These are phyloP conservation scores for Scyliorhinus canicula DNA, from an alignment of 2,797 vertebrate genomes.

Conservation along the genomic window DNA sequence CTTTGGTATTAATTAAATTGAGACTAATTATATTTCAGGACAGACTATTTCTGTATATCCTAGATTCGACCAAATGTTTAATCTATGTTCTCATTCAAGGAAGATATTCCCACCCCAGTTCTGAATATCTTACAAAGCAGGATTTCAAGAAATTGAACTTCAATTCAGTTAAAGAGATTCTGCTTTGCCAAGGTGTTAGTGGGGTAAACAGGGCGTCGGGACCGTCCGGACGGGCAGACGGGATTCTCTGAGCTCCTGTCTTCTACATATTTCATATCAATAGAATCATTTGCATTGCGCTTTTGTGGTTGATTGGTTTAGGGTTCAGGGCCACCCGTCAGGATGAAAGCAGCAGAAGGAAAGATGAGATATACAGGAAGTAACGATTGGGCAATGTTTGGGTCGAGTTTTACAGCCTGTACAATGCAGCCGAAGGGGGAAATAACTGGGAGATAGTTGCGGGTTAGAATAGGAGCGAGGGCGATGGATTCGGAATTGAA, in stretches of 20 bases:
- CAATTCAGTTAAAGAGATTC: no score
- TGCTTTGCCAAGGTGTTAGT: not conserved
- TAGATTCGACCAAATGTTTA: not conserved
- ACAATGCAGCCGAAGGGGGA: no score
- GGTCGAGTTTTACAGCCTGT: not conserved
- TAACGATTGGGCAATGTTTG: not conserved
- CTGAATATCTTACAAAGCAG: not conserved
- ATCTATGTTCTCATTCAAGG: not conserved
- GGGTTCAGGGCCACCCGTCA: not conserved
- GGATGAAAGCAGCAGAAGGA: not conserved
- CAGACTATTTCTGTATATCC: no score
- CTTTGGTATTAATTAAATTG: not conserved
- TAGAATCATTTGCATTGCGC: not conserved
- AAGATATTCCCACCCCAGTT: not conserved
- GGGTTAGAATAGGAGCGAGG: not conserved
- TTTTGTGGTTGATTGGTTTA: not conserved
- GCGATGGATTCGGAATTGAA: not conserved
- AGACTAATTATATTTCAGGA: not conserved
- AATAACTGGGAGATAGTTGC: not conserved
- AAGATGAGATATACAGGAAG: not conserved
- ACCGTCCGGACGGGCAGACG: no score
- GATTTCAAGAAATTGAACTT: not conserved
- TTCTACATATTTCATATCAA: not conserved
- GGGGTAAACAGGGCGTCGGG: no score
- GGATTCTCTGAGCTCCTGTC: not conserved